These are phyloP conservation scores for Phalloptychus januarius DNA, from an alignment of 2,797 vertebrate species.

Conservation along the genomic window DNA sequence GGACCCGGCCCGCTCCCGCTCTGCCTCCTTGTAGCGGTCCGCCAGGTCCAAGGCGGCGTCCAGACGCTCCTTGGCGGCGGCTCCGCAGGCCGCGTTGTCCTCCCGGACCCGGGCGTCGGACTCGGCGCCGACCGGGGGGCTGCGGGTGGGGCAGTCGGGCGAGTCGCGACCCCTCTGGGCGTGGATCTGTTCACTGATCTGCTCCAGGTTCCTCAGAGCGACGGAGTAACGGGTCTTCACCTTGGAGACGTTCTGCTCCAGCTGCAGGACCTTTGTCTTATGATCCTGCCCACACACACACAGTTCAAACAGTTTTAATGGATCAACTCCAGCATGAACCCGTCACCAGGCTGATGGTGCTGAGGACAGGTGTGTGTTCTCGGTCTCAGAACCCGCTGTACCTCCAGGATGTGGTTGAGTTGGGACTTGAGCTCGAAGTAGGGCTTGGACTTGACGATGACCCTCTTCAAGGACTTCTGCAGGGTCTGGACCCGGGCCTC, in stretches of 20 bases:
- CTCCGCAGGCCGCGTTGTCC: constrained; percentile 56
- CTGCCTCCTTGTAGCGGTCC: constrained; percentile 72
- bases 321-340: too few relatives aligned
- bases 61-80: constrained; percentile 43
- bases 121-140: constrained; percentile 87
- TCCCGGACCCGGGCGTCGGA: constrained; percentile 60
- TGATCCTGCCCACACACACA: constrained; percentile 81
- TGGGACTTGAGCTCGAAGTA: constrained; percentile 96
- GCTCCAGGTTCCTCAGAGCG: constrained; percentile 89
- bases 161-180: constrained; percentile 79
- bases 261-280: constrained; percentile 87
- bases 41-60: constrained; percentile 76
- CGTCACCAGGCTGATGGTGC: too few relatives aligned
- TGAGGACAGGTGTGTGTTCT: too few relatives aligned
- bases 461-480: constrained; percentile 90
- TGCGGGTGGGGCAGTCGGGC: constrained; percentile 73
- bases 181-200: constrained; percentile 95
- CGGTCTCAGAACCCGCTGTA: constrained; percentile 48
- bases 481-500: constrained; percentile 91
- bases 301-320: neutral
- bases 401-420: constrained; percentile 94
- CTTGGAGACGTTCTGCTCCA: constrained; percentile 87
- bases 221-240: constrained; percentile 91
- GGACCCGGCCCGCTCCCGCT: constrained; percentile 75
- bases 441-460: constrained; percentile 92